Percentiles rank a stretch among this genome's conserved stretches.
These are phyloP conservation scores for Macaca nemestrina DNA, from an alignment of 2,113 vertebrate genomes.

Conservation along the genomic window DNA sequence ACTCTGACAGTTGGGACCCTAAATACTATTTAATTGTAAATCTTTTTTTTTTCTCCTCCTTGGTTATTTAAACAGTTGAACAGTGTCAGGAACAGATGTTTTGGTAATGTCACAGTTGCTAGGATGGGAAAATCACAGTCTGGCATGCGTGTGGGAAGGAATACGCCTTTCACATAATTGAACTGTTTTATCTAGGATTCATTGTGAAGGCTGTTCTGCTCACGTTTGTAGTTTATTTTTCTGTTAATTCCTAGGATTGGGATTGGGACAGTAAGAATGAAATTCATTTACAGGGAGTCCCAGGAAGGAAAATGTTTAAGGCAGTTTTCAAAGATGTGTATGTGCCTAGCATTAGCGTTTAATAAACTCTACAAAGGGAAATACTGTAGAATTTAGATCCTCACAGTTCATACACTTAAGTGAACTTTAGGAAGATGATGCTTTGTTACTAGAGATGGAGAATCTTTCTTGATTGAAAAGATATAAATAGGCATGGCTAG, in stretches of 20 bases:
- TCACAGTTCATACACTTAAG: background rate
- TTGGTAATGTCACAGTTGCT: background rate
- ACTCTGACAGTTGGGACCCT: background rate
- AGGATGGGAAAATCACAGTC: background rate
- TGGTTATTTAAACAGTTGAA: background rate
- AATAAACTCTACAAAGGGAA: background rate
- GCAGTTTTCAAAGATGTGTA: background rate
- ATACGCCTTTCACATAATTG: background rate
- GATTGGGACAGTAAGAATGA: background rate
- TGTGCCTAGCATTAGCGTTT: background rate
- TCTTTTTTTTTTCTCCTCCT: background rate
- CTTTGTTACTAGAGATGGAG: background rate
- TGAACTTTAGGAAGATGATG: slow-evolving; percentile 9
- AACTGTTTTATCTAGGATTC: background rate
- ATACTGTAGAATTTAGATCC: background rate
- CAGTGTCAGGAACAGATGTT: slow-evolving; percentile 18
- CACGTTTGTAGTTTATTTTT: background rate
- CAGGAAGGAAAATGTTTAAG: background rate
- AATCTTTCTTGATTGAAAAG: background rate
- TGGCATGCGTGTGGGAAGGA: background rate
- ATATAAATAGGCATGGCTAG: background rate
- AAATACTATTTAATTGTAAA: background rate
- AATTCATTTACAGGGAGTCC: background rate
- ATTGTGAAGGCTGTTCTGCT: background rate
- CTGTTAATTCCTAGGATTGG: background rate